Evolutionary conservation across 2,797 vertebrate species (phyloP).

Genomic region (Coendou prehensilis): DNA sequence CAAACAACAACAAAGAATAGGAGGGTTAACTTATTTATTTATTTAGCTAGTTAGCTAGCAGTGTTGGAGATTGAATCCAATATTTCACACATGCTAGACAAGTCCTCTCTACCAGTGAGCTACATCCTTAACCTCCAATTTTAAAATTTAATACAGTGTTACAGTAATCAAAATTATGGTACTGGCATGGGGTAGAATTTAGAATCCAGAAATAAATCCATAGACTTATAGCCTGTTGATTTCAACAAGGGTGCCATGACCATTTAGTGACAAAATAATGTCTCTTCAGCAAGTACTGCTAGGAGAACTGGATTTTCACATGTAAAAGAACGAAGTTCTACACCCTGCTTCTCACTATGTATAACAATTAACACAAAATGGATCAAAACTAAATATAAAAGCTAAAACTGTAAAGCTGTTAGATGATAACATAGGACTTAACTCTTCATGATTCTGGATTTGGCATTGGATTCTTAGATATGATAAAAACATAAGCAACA

Average conservation of each 20-base stretch:
- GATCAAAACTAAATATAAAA: not conserved
- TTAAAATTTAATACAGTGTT: not conserved
- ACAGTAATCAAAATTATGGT: not conserved
- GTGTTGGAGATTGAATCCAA: not conserved
- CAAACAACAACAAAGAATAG: not conserved
- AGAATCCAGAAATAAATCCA: slow-evolving; percentile 27
- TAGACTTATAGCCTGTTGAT: not conserved
- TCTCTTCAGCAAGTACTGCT: not conserved
- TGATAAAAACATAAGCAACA: not conserved
- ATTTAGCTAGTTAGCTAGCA: not conserved
- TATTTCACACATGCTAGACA: not conserved
- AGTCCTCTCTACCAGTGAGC: not conserved
- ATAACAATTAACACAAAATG: slow-evolving; percentile 25
- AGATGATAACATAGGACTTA: not conserved
- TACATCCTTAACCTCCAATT: not conserved
- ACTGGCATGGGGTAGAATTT: not conserved
- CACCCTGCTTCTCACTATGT: not conserved
- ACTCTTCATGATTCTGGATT: slow-evolving; percentile 31
- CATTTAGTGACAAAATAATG: not conserved
- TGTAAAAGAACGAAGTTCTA: slow-evolving; percentile 19
- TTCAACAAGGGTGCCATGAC: not conserved
- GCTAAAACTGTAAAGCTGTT: not conserved
- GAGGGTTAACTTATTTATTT: not conserved
- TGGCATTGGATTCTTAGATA: slow-evolving; percentile 36
- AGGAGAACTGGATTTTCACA: not conserved